Conservation (phyloP, 1,140 invertebrate genomes). For the Drosophila biarmipes region DNA sequence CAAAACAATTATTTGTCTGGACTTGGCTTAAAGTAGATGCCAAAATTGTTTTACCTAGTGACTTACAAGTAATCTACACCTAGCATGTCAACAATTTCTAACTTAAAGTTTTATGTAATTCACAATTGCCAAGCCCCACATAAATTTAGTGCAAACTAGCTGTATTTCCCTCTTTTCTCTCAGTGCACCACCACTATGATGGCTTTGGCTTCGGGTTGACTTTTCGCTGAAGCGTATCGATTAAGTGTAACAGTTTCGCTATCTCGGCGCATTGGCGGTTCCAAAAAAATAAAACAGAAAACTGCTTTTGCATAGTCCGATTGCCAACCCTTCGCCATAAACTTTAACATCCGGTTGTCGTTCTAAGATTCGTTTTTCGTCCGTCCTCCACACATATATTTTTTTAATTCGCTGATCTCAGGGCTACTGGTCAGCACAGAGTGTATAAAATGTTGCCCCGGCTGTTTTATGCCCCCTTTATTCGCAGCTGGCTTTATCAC, state of each 20-base stretch:
- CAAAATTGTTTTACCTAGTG: too few relatives aligned
- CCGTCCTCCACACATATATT: slow-evolving; percentile 22
- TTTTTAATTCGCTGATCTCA: slow-evolving; percentile 70
- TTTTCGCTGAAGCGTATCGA: slow-evolving; percentile 77
- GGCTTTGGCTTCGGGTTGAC: slow-evolving; percentile 45
- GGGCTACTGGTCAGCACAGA: slow-evolving; percentile 61
- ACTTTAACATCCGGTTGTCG: slow-evolving; percentile 79
- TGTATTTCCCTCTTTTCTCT: neutral
- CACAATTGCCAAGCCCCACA: too few relatives aligned
- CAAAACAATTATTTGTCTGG: too few relatives aligned
- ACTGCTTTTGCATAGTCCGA: slow-evolving; percentile 54
- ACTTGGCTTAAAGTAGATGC: too few relatives aligned
- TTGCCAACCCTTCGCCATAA: slow-evolving; percentile 54
- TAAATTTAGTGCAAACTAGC: neutral
- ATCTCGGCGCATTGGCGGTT: slow-evolving; percentile 32
- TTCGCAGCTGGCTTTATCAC: slow-evolving; percentile 60
- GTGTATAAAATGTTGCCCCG: slow-evolving; percentile 74
- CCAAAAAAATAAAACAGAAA: slow-evolving; percentile 62
- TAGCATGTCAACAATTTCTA: too few relatives aligned
- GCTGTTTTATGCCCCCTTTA: slow-evolving; percentile 48
- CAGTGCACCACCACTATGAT: slow-evolving; percentile 29
- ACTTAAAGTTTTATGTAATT: too few relatives aligned
- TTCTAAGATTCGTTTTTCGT: slow-evolving; percentile 63
- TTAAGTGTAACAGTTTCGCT: slow-evolving; percentile 64
- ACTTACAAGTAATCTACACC: too few relatives aligned